These are phyloP conservation scores for Tapera naevia DNA, from an alignment of 2,797 vertebrate genomes.

Conservation along the genomic window DNA sequence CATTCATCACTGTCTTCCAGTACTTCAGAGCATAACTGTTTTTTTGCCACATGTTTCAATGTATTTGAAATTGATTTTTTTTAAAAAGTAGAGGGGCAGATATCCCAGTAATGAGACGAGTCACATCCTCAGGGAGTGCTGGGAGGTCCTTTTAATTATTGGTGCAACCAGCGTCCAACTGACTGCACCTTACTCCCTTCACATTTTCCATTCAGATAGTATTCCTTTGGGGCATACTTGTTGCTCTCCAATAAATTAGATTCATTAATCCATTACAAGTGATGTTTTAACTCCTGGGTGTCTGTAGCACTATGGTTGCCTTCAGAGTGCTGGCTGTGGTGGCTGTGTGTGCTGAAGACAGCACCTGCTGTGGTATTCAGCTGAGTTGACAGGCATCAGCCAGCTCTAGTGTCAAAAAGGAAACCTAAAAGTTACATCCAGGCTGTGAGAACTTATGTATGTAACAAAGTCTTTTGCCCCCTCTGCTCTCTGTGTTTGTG, in stretches of 20 bases:
- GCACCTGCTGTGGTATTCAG: neutral
- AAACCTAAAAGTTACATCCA: neutral
- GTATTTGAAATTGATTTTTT: neutral
- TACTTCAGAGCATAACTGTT: neutral
- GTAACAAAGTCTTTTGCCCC: neutral
- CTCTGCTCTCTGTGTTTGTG: neutral
- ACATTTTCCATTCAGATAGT: neutral
- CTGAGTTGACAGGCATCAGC: neutral
- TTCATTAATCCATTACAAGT: neutral
- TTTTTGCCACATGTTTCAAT: neutral
- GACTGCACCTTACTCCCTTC: neutral
- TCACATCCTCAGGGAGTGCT: neutral
- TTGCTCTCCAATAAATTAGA: neutral
- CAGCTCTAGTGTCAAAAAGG: neutral
- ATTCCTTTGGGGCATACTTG: neutral
- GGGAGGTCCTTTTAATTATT: constrained; percentile 18
- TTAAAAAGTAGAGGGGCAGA: fast-evolving
- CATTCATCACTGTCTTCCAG: constrained; percentile 15
- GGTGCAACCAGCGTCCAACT: neutral
- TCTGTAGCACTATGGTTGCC: neutral
- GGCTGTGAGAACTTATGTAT: neutral
- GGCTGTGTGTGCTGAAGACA: no score
- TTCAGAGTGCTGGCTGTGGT: neutral
- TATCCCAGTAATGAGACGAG: neutral
- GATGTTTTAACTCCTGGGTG: neutral